phyloP scores from a whole-genome alignment of 37 sponge, comb jelly and placozoan species.

The Bolinopsis microptera region DNA sequence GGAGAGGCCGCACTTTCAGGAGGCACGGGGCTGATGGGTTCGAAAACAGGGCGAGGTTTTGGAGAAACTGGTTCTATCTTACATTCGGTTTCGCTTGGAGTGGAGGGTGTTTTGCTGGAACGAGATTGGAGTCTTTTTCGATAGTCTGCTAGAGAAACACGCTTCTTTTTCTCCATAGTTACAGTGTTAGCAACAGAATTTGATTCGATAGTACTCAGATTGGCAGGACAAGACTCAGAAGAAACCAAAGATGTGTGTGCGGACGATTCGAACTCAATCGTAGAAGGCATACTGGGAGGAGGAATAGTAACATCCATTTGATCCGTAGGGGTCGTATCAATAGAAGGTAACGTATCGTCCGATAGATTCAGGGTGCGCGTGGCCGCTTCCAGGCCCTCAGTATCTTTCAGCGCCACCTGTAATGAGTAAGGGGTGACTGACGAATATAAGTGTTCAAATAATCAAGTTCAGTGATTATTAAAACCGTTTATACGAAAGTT shows the following conservation, averaged over 20 bases:
- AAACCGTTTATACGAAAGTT: neutral
- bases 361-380: constrained; percentile 25
- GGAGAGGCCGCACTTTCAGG: neutral
- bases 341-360: neutral
- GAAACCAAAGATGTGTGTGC: neutral
- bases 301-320: neutral
- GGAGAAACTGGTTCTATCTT: neutral
- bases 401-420: neutral
- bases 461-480: neutral
- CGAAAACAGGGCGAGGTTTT: constrained; percentile 10
- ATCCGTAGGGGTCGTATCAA: neutral
- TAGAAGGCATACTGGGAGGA: neutral
- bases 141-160: constrained; percentile 36
- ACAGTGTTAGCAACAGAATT: neutral
- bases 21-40: neutral
- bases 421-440: no score
- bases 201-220: neutral
- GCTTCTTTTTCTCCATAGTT: constrained; percentile 42
- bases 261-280: neutral
- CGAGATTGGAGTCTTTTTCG: constrained; percentile 60
- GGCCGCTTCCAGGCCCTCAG: neutral
- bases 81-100: neutral
- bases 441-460: neutral
- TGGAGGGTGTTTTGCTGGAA: constrained; percentile 1
- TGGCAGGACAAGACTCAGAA: neutral